These are phyloP conservation scores for Phycodurus eques DNA, from an alignment of 2,113 vertebrate species.

Conservation along the genomic window DNA sequence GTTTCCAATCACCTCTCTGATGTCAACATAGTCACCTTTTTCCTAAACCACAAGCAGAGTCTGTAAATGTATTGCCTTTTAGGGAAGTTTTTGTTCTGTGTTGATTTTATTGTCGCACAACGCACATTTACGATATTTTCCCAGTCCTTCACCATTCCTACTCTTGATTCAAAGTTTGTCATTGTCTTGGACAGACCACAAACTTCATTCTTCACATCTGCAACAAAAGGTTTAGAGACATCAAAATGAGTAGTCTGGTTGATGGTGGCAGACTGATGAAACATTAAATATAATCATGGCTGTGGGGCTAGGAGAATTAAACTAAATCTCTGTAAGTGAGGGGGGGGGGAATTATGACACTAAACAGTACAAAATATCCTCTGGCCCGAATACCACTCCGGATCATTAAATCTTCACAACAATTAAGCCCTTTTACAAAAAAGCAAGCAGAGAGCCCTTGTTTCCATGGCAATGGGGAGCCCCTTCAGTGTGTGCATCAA, in stretches of 20 bases:
- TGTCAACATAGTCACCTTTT: constrained; percentile 85
- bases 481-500: constrained; percentile 68
- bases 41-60: constrained; percentile 65
- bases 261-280: constrained; percentile 7
- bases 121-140: constrained; percentile 83
- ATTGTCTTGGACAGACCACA: constrained; percentile 84
- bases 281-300: constrained; percentile 1
- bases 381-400: constrained; percentile 69
- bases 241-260: constrained; percentile 14
- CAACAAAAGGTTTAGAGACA: constrained; percentile 32
- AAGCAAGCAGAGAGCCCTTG: constrained; percentile 68
- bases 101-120: neutral
- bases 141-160: constrained; percentile 83
- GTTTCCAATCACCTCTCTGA: constrained; percentile 83
- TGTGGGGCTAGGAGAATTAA: constrained; percentile 2
- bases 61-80: neutral
- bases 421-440: constrained; percentile 75
- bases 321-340: constrained; percentile 37
- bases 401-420: constrained; percentile 78
- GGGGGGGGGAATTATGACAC: constrained; percentile 52
- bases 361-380: constrained; percentile 72
- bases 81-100: neutral
- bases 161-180: constrained; percentile 90
- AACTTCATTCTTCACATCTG: constrained; percentile 87
- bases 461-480: constrained; percentile 70